Evolutionary conservation across 2,888 invertebrate species (phyloP), one percentile per base, ranked within the genome.

Genomic region (Sphinx pinastri): DNA sequence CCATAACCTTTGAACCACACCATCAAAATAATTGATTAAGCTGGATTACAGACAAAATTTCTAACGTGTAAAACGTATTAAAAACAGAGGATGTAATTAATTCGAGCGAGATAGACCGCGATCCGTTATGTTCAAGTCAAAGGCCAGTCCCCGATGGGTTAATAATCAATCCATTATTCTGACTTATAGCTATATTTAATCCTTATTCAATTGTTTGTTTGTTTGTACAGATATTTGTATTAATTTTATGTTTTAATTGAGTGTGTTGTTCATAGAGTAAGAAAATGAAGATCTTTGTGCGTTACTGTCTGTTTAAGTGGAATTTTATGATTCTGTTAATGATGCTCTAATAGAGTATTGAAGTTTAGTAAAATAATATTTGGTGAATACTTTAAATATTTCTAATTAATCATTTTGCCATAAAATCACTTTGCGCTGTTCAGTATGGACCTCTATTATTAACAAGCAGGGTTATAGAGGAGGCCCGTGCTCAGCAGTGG

Each of bases 141-240:
- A 63, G 63, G 63, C 49, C 63, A 63, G 19, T 49, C 63, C 47
- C 63, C 47, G 63, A 63, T 63, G 19, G 63, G 47, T 63, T 63
- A 63, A 63, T 63, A 63, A 60, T 60, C 60, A 60, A 60, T 60
- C 60, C 45, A 60, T 60, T 60, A 60, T 60, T 60, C 16, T 47
- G 60, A 60, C 45, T 47, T 47, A 60, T 60, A 47, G n/a, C 60
- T 49, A 63, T 25, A 63, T 49, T 49, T 47, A n/a, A 45, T 60
- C 45, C 45, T 60, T 45, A 11, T n/a, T 45, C 45, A 59, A 59
- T 59, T 60, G 60, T 60, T 4, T 6, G 60, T 60, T 60, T 60
- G 60, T 60, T 60, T 45, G 45, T 45, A 38, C 6, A 38, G 0
- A 59, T 10, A 38, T n/a, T 55, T 16, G 7, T 11, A 5, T 7